Base-by-base conservation (phyloP, 1,140 invertebrate genomes). In the Brachionus paranguensis region DNA sequence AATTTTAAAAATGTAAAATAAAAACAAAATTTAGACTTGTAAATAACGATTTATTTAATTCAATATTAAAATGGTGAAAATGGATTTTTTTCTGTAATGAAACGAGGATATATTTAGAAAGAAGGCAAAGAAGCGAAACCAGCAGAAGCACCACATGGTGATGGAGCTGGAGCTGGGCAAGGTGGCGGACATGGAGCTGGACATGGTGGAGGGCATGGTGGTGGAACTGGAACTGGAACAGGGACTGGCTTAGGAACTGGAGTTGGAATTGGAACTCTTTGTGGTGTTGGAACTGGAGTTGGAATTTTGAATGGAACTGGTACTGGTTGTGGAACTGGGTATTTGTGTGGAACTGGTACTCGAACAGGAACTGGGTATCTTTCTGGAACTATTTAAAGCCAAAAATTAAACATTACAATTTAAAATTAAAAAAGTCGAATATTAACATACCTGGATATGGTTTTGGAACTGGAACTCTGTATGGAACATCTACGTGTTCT, bases 401-500 rank as follows among this genome's bases (percentile, higher is more conserved):
- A 70, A 70, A 14, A 37, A 70, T 37, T 1, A 6, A 17, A 70
- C 2, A 70, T 70, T 37, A n/a, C 6, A 70, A 70, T 14, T 37
- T 10, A 33, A 37, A 27, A 65, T 24, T 2, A 65, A 11, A 12
- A 24, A 11, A 29, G 3, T 64, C 11, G n/a, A 24, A 27, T 33
- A 24, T 27, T 27, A 24, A 64, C 1, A 12, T 41, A 74, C 70
- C 70, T 74, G 70, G 70, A 17, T 74, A 74, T 45, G 41, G 70
- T 74, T 43, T 74, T 43, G 33, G 70, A 17, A 74, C 70, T 74
- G 70, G 70, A 20, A 74, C 70, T 74, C 70, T 74, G 41, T 43
- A 43, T 17, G 70, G 70, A 41, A 74, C 70, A 41, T 41, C 33
- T n/a, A 41, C 65, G 24, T 37, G 65, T 68, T 68, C 65, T 6